Evolutionary conservation across 2,888 invertebrate genomes (phyloP).

Genomic region (Girardia tigrina): DNA sequence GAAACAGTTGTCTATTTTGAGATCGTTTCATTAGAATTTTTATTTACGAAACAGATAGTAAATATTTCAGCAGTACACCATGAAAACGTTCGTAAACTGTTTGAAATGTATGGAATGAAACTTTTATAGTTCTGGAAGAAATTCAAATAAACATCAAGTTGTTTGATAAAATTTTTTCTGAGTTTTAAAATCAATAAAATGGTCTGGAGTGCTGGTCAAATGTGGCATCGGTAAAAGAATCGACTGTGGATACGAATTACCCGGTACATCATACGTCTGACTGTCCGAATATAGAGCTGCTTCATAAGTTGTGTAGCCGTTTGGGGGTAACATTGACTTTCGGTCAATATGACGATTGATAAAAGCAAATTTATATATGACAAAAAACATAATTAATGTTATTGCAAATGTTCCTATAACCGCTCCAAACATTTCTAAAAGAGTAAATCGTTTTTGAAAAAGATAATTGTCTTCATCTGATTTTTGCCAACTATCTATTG

Average conservation of each 20-base stretch:
- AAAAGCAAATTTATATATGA: not conserved
- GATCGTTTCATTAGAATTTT: too few relatives aligned
- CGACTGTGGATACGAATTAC: not conserved
- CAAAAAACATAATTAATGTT: not conserved
- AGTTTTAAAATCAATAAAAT: not conserved
- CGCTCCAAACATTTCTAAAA: not conserved
- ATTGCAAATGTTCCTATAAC: not conserved
- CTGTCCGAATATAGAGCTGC: not conserved
- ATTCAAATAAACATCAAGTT: not conserved
- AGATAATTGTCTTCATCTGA: not conserved
- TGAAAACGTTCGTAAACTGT: not conserved
- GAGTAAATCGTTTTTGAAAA: not conserved
- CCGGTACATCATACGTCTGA: not conserved
- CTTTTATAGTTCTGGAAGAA: not conserved
- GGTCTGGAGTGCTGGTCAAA: not conserved
- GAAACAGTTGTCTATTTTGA: too few relatives aligned
- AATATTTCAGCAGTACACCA: not conserved
- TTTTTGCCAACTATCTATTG: not conserved
- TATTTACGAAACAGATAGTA: not conserved
- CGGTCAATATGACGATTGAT: not conserved
- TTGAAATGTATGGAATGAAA: not conserved
- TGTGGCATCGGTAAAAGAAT: not conserved
- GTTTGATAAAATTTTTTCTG: not conserved
- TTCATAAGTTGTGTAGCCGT: not conserved
- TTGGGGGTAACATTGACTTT: not conserved